phyloP scores from a whole-genome alignment of 2,888 invertebrate genomes.

The Cerastoderma edule region DNA sequence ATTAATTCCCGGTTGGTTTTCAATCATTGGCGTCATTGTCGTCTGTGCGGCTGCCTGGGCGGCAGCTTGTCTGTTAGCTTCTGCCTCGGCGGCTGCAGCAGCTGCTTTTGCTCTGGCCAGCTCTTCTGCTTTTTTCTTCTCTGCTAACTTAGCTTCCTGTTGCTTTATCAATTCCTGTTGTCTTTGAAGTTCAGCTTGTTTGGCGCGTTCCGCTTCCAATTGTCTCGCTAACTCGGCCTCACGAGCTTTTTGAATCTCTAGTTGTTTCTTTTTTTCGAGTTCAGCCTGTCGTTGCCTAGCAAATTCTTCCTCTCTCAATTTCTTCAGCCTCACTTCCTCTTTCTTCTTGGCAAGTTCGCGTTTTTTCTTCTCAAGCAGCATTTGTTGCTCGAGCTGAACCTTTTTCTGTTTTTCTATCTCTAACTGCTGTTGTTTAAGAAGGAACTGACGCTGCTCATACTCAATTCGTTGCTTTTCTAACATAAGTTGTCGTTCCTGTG shows the following conservation, averaged over 20 bases:
- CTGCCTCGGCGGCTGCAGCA: constrained; percentile 13
- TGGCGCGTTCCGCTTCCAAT: constrained; percentile 12
- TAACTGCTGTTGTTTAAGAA: constrained; percentile 40
- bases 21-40: background rate
- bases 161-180: constrained; percentile 12
- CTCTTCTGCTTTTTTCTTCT: constrained; percentile 7
- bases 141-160: constrained; percentile 19
- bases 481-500: constrained; percentile 35
- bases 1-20: too few relatives aligned
- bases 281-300: constrained; percentile 12
- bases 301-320: background rate
- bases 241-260: constrained; percentile 16
- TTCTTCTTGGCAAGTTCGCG: constrained; percentile 22
- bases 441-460: constrained; percentile 39
- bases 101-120: constrained; percentile 6
- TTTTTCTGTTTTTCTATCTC: constrained; percentile 34
- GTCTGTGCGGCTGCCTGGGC: background rate
- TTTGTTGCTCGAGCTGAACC: constrained; percentile 19
- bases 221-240: constrained; percentile 20
- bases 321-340: background rate
- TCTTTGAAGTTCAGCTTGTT: constrained; percentile 6
- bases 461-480: constrained; percentile 43
- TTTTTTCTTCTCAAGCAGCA: constrained; percentile 4
- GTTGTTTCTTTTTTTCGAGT: constrained; percentile 21
- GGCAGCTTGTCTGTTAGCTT: background rate